A percentile compares a stretch with the other conserved stretches of the same genome.
Conservation (phyloP, 2,113 vertebrate species). For the Agelaius tricolor region DNA sequence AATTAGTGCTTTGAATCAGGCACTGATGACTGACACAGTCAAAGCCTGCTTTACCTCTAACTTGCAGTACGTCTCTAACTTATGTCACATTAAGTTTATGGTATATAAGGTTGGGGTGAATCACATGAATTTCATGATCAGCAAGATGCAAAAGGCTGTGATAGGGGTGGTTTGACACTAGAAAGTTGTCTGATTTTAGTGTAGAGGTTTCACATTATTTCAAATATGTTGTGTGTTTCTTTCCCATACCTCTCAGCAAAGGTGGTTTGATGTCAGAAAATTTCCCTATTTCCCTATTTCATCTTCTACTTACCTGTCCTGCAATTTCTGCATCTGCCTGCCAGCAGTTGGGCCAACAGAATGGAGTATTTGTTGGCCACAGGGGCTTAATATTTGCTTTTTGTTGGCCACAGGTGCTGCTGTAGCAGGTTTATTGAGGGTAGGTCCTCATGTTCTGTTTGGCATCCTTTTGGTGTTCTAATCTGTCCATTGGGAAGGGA, state of each 20-base stretch:
- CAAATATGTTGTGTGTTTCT: not conserved
- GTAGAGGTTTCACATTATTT: not conserved
- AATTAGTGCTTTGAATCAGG: not conserved
- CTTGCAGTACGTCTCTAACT: not conserved
- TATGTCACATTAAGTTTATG: not conserved
- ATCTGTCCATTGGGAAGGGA: not conserved
- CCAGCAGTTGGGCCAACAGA: not conserved
- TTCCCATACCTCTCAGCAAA: not conserved
- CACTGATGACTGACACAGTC: not conserved
- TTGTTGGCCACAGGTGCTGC: not conserved
- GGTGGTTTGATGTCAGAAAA: not conserved
- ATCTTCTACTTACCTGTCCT: not conserved
- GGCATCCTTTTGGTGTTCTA: not conserved
- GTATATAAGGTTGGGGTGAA: not conserved
- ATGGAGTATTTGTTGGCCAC: not conserved
- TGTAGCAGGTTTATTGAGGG: not conserved
- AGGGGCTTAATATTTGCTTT: not conserved
- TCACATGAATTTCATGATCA: not conserved
- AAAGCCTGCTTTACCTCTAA: not conserved
- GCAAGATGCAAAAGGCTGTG: not conserved
- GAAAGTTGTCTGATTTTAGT: not conserved
- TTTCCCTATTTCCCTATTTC: fast-evolving
- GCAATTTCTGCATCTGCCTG: not conserved
- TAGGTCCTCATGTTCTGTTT: not conserved
- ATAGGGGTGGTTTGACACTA: not conserved